Evolutionary conservation across 1,140 invertebrate species (phyloP).

Genomic region (Nylanderia fulva): DNA sequence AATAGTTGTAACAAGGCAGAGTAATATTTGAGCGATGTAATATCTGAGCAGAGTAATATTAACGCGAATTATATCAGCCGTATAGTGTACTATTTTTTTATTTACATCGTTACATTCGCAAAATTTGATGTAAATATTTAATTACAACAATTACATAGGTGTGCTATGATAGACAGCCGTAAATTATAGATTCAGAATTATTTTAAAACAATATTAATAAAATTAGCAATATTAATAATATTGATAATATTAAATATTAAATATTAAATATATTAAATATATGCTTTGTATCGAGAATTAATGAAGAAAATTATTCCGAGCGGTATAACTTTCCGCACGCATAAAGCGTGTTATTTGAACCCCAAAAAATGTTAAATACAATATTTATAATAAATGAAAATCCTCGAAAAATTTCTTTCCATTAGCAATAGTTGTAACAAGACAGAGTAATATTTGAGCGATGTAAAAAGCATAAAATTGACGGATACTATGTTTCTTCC

Average conservation of each 20-base stretch:
- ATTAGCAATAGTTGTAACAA: neutral
- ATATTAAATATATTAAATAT: too few species aligned
- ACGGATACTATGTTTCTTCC: slow-evolving; percentile 44
- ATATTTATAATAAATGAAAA: neutral
- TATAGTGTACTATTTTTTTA: slow-evolving; percentile 11
- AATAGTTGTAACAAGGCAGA: slow-evolving; percentile 5
- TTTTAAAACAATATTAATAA: neutral
- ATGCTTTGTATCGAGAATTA: neutral
- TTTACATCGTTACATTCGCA: neutral
- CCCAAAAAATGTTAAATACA: slow-evolving; percentile 11
- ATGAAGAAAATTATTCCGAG: neutral
- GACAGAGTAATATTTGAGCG: neutral
- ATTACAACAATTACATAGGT: neutral
- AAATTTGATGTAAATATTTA: slow-evolving; percentile 20
- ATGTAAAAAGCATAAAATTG: slow-evolving; percentile 33
- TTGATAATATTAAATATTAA: too few species aligned
- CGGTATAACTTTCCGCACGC: neutral
- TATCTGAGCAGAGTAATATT: too few species aligned
- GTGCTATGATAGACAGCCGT: neutral
- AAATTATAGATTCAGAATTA: neutral
- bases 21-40: neutral
- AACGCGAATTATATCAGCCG: slow-evolving; percentile 8
- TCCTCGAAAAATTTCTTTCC: neutral
- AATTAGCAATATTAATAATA: too few species aligned
- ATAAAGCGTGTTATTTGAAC: neutral